These are phyloP conservation scores for Drosophila lutescens DNA, from an alignment of 2,888 invertebrate species.

Conservation along the genomic window DNA sequence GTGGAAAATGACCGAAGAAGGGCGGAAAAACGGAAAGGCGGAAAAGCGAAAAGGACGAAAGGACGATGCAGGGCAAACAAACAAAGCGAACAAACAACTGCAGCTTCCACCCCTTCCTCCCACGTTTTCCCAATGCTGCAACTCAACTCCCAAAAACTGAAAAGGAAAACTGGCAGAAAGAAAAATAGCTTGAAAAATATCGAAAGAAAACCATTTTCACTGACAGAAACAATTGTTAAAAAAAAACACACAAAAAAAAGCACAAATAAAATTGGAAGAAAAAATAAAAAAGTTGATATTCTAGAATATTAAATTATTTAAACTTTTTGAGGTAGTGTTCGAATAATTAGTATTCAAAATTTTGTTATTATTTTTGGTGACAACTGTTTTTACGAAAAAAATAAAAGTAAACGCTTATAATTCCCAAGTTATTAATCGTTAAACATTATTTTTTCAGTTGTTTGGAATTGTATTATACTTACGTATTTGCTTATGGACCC, in stretches of 20 bases:
- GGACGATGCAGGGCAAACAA: constrained; percentile 44
- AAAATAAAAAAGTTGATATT: too few relatives aligned
- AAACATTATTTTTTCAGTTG: not conserved
- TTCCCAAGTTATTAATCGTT: not conserved
- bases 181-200: constrained; percentile 17
- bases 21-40: constrained; percentile 6
- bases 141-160: constrained; percentile 6
- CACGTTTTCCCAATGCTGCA: constrained; percentile 31
- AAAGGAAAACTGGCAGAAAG: constrained; percentile 7
- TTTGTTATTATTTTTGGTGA: too few relatives aligned
- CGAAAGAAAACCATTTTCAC: too few relatives aligned
- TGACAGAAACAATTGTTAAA: too few relatives aligned
- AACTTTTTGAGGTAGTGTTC: too few relatives aligned
- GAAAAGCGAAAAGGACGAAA: constrained; percentile 4
- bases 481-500: too few relatives aligned
- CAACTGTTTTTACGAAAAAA: not conserved
- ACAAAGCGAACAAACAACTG: constrained; percentile 59
- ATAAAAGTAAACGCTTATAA: not conserved
- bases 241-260: too few relatives aligned
- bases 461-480: too few relatives aligned
- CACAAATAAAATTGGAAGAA: too few relatives aligned
- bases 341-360: too few relatives aligned
- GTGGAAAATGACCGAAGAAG: constrained; percentile 27
- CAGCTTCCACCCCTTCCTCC: constrained; percentile 46
- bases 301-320: too few relatives aligned